Evolutionary conservation across 2,888 invertebrate species (phyloP), one percentile per base, ranked within the genome.

Genomic region (Gastrophysa polygoni): DNA sequence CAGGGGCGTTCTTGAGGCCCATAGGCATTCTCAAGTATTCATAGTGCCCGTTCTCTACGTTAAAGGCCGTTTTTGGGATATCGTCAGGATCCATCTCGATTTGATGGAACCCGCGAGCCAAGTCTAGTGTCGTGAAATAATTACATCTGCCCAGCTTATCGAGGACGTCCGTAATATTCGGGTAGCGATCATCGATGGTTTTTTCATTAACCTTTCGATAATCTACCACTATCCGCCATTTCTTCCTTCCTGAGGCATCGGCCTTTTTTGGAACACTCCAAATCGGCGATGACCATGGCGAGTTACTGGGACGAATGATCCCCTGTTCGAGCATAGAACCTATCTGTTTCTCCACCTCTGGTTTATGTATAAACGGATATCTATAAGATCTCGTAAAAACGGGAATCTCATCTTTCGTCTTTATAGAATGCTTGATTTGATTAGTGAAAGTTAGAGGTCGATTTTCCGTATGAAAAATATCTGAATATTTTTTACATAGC

Each of bases 41-140:
- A 8, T 46, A 61, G 14, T 66, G 60, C 4, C 57, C 68, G 11
- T 52, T 58, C n/a, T 57, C 60, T 8, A 43, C 21, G 2, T 38
- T 55, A 21, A 68, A 64, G 8, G 58, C 60, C 4, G 66, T 68
- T 59, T 62, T 66, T 32, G 51, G 32, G 1, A 63, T 57, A 16
- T 47, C 38, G 10, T 46, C 16, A 18, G 56, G 17, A 14, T 58
- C 24, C 51, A 65, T 64, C 59, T 63, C 59, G 17, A 68, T 64
- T 48, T 61, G 68, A 34, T 68, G 68, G 44, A 61, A 67, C 11
- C 64, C 66, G 21, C 50, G 57, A 7, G 61, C 54, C 21, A 57
- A 32, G 24, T 61, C 56, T n/a, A 57, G n/a, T 0, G 57, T 61
- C 28, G 61, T 18, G 18, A 56, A 61, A 44, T 56, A 61, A 10